phyloP scores from a whole-genome alignment of 2,797 vertebrate species.

The Miichthys miiuy region DNA sequence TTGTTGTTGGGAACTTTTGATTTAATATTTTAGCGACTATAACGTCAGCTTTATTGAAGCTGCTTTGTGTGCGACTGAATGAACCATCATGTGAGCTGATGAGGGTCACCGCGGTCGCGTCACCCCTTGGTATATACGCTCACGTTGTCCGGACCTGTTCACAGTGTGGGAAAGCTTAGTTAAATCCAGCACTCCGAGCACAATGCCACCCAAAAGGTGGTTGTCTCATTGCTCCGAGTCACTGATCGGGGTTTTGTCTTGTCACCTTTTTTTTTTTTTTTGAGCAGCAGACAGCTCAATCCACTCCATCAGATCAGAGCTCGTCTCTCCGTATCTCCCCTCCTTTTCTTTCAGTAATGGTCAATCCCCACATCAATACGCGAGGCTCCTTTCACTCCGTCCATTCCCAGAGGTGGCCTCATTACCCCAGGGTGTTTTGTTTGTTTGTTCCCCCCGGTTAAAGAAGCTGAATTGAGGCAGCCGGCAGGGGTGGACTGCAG shows the following conservation, averaged over 20 bases:
- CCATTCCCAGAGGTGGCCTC: conserved; percentile 79
- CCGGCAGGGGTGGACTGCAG: conserved; percentile 68
- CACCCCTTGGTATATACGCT: conserved; percentile 1
- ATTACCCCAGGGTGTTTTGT: conserved; percentile 82
- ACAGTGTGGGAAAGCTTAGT: conserved; percentile 73
- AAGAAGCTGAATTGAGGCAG: conserved; percentile 82
- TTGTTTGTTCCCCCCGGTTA: conserved; percentile 83
- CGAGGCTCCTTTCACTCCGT: conserved; percentile 69
- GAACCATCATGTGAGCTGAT: conserved; percentile 45
- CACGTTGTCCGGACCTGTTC: conserved; percentile 44
- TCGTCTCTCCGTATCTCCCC: conserved; percentile 61
- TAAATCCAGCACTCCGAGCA: conserved; percentile 57
- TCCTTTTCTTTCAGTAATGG: conserved; percentile 63
- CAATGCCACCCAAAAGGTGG: conserved; percentile 63
- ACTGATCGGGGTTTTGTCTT: conserved; percentile 77
- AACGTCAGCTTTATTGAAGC: neutral
- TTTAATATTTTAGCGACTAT: no score
- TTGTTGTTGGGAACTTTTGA: neutral
- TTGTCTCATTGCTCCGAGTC: conserved; percentile 70
- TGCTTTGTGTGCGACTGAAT: conserved; percentile 19
- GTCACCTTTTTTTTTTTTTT: conserved; percentile 68
- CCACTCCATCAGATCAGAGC: conserved; percentile 80
- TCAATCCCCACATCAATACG: conserved; percentile 82
- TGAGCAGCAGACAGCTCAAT: conserved; percentile 70
- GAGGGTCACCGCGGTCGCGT: conserved; percentile 52